Base-by-base conservation (phyloP, 2,888 invertebrate species). In the Drosophila mimetica region DNA sequence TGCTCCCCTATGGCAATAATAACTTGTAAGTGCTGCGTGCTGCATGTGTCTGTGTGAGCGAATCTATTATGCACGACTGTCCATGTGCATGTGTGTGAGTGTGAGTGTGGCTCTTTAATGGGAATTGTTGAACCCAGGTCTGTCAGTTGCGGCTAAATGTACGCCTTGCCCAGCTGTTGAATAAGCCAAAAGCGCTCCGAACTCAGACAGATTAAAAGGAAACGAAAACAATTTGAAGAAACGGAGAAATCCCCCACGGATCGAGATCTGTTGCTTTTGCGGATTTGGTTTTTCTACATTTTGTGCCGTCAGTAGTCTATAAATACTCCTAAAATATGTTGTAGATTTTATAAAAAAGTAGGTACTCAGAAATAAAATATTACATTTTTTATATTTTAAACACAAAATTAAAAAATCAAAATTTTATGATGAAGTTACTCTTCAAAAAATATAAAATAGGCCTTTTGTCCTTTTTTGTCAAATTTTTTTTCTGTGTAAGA, bases 11-110 rank as follows among this genome's bases (percentile, higher is more conserved):
- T 34, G 61, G 39, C 61, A 48, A 44, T 64, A 44, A 64, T 63
- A 39, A 42, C 50, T 36, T 44, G 42, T 44, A 44, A 64, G 63
- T 63, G 64, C 63, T 63, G 63, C 20, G 2, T 30, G 22, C 11
- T 36, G 47, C 48, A 25, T 8, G 22, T 14, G 52, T 25, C 4
- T 53, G 18, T 14, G 8, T 39, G 28, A n/a, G 53, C 13, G 28
- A 52, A 37, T 57, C 36, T 57, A 57, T 57, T 57, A 57, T 57
- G 55, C 55, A 54, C 16, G 13, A 13, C 20, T 20, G 41, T 14
- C 14, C 22, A n/a, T 8, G 48, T 20, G 18, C 13, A 7, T 36
- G 14, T 14, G 22, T 20, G 14, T 44, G 28, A 14, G 22, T 20
- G 14, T 44, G 28, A 14, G 54, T 28, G 14, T 0, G 28, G 28